Evolutionary conservation across 2,113 vertebrate species (phyloP), one percentile per base, ranked within the genome.

Genomic region (Orthonyx spaldingii): DNA sequence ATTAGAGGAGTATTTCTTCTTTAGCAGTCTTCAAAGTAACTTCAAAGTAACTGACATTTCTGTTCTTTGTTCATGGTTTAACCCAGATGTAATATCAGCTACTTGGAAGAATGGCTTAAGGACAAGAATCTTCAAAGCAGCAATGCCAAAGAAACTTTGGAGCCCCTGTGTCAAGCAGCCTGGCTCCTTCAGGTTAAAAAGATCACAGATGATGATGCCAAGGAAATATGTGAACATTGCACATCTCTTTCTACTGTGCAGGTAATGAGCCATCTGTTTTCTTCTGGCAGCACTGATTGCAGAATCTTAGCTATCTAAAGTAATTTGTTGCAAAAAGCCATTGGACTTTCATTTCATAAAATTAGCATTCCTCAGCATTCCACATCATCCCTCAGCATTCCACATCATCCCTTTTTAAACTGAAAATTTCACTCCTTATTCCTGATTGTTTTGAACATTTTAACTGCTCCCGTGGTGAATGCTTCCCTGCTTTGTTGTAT

Each of bases 111-210:
- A 97, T 99, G 99, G 99, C 98, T 99, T 86, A 99, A 99, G 95
- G 99, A 99, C 75, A 99, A 99, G 96, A 98, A 98, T 39, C 97
- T 99, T 64, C 99, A 98, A 64, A 98, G 95, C 92, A 98, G 98
- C 75, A 97, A 97, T 41, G 98, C 98, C 55, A 99, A 99, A 56
- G 99, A 99, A 60, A 99, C 98, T 17, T 88, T 99, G 95, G 98
- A 98, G 92, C 98, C 99, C 4, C 97, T 99, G 18, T 98, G 98
- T 49, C 99, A 99, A 94, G 98, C 98, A 24, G 99, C 99, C 56
- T 99, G 99, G 99, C 97, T 99, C 27, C 98, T 99, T 86, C 99
- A 99, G 87, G 99, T 99, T 81, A 99, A 98, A 97, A 99, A 99
- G 97, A 98, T 98, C 84, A 99, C 99, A 10, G 99, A 99, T 32